phyloP scores from a whole-genome alignment of 2,888 invertebrate species.

The Aricia artaxerxes region DNA sequence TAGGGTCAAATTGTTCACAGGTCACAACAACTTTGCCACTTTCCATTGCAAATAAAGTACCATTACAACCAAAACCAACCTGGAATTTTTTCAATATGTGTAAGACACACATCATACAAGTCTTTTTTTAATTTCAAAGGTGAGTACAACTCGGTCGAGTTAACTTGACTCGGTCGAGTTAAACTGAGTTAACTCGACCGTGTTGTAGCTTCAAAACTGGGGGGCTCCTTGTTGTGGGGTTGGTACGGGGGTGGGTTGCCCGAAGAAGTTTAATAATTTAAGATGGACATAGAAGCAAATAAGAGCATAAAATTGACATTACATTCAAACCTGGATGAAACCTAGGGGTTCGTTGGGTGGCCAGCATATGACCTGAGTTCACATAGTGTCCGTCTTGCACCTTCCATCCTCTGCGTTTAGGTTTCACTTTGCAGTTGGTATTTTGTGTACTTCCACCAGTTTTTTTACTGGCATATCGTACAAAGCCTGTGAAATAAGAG shows the following conservation, averaged over 20 bases:
- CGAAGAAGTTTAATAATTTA: no score
- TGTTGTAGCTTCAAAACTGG: no score
- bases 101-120: neutral
- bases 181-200: no score
- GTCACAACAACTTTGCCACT: conserved; percentile 89
- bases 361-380: conserved; percentile 84
- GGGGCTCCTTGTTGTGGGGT: no score
- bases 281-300: neutral
- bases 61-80: conserved; percentile 91
- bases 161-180: no score
- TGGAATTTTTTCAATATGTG: conserved; percentile 58
- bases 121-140: neutral
- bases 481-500: conserved; percentile 52
- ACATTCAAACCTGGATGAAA: conserved; percentile 83
- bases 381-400: conserved; percentile 86
- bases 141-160: no score
- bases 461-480: conserved; percentile 87
- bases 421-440: conserved; percentile 82
- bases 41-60: conserved; percentile 89
- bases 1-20: conserved; percentile 89
- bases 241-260: no score
- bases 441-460: conserved; percentile 86
- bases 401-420: conserved; percentile 89
- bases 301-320: conserved; percentile 34
- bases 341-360: conserved; percentile 83